Evolutionary conservation across 53 echinoderm and acorn worm genomes (phyloP).

Genomic region (Crossaster papposus): DNA sequence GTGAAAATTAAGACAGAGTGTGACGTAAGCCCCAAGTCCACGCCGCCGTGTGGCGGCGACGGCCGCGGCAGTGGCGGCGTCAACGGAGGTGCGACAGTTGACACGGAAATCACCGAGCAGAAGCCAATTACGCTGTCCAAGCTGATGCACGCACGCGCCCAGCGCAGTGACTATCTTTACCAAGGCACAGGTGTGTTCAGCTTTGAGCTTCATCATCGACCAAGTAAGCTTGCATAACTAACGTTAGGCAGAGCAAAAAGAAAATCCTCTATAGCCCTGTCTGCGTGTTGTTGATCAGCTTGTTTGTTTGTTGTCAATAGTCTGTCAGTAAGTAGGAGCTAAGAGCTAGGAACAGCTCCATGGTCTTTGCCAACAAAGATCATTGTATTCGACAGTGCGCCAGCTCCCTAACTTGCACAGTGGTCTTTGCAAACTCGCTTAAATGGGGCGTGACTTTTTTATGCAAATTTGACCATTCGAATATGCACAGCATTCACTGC

Average conservation of each 20-base stretch:
- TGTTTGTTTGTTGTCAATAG: not conserved
- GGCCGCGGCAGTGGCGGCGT: not conserved
- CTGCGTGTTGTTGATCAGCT: slow-evolving; percentile 1
- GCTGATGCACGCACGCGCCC: slow-evolving; percentile 92
- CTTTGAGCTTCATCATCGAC: slow-evolving; percentile 92
- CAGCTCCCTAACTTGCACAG: too few relatives aligned
- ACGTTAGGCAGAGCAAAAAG: not conserved
- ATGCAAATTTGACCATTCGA: too few relatives aligned
- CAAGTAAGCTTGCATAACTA: slow-evolving; percentile 85
- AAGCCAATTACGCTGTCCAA: slow-evolving; percentile 92
- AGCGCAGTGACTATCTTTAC: slow-evolving; percentile 90
- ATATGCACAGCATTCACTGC: too few relatives aligned
- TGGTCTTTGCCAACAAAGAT: too few relatives aligned
- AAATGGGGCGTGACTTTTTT: too few relatives aligned
- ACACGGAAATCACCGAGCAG: slow-evolving; percentile 67
- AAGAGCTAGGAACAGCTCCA: too few relatives aligned
- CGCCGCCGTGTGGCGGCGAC: slow-evolving; percentile 20
- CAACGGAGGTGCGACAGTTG: slow-evolving; percentile 51
- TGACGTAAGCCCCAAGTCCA: slow-evolving; percentile 59
- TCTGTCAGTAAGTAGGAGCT: not conserved
- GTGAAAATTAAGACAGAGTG: slow-evolving; percentile 72
- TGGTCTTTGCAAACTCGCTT: too few relatives aligned
- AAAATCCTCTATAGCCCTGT: not conserved
- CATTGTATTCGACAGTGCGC: too few relatives aligned
- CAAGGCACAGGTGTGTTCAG: slow-evolving; percentile 97